Conservation (phyloP, 2,113 vertebrate species). For the Seriola quinqueradiata region DNA sequence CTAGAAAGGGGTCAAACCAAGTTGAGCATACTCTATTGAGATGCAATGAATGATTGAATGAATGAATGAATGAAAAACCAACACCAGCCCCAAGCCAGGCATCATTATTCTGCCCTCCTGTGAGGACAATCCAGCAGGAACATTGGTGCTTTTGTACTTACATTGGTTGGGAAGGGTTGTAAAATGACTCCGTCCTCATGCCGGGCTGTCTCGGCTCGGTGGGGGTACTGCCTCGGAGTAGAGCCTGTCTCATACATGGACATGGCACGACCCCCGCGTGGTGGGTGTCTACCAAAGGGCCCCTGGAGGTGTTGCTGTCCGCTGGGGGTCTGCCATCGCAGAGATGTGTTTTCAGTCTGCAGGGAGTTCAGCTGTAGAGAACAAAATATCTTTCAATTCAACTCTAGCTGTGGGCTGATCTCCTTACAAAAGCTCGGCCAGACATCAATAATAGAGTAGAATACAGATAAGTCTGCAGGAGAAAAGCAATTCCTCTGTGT, state of each 20-base stretch:
- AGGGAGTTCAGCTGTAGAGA: slow-evolving; percentile 95
- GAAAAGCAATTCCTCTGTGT: neutral
- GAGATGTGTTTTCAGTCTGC: slow-evolving; percentile 94
- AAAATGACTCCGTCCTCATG: slow-evolving; percentile 91
- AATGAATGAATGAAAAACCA: slow-evolving; percentile 60
- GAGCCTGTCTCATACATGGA: slow-evolving; percentile 99
- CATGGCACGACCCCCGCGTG: slow-evolving; percentile 94
- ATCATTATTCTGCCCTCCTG: slow-evolving; percentile 23
- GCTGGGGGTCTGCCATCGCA: slow-evolving; percentile 92
- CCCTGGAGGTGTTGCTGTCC: slow-evolving; percentile 88
- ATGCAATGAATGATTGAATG: slow-evolving; percentile 69
- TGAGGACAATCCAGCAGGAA: slow-evolving; percentile 39
- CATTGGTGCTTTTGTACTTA: slow-evolving; percentile 84
- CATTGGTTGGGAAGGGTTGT: slow-evolving; percentile 94
- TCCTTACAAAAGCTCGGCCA: slow-evolving; percentile 43
- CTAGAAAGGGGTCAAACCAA: slow-evolving; percentile 94
- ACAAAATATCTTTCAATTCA: slow-evolving; percentile 66
- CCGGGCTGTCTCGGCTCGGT: slow-evolving; percentile 88
- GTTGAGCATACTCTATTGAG: slow-evolving; percentile 85
- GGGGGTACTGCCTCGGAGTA: slow-evolving; percentile 91
- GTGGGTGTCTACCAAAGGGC: slow-evolving; percentile 87
- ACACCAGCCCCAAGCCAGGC: slow-evolving; percentile 73
- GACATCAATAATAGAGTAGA: slow-evolving; percentile 65
- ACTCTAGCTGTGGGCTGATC: slow-evolving; percentile 35
- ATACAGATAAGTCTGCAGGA: slow-evolving; percentile 20